phyloP scores from a whole-genome alignment of 2,113 vertebrate species.

The Entomyzon cyanotis region DNA sequence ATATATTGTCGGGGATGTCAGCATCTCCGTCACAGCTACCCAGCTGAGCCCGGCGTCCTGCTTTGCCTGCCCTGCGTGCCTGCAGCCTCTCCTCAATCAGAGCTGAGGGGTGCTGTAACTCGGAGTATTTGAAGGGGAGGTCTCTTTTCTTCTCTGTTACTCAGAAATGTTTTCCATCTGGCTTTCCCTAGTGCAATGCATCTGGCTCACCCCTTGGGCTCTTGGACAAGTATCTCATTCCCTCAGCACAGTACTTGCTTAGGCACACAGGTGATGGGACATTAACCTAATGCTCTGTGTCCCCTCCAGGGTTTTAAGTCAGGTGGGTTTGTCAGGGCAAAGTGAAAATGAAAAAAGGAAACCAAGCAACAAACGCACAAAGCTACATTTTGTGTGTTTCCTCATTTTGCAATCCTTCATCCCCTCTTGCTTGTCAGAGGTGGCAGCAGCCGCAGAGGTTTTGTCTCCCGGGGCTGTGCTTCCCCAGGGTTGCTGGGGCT shows the following conservation, averaged over 20 bases:
- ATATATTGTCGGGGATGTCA: slow-evolving; percentile 47
- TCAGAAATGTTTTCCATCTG: slow-evolving; percentile 38
- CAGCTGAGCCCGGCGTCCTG: not conserved
- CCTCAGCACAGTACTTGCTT: not conserved
- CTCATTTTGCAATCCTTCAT: not conserved
- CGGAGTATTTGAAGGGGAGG: not conserved
- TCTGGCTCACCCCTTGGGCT: not conserved
- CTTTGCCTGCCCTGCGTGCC: rapidly evolving
- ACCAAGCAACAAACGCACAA: not conserved
- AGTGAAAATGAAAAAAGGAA: not conserved
- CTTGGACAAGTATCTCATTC: not conserved
- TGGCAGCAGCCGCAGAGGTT: not conserved
- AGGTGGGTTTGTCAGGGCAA: not conserved
- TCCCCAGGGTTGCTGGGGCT: not conserved
- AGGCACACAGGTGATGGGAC: not conserved
- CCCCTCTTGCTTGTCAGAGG: not conserved
- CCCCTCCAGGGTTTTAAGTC: not conserved
- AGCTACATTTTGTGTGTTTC: not conserved
- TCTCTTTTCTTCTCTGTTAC: not conserved
- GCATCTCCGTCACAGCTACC: slow-evolving; percentile 46
- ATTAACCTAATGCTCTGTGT: not conserved
- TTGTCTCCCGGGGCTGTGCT: not conserved
- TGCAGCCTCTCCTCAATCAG: not conserved
- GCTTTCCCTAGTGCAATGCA: not conserved
- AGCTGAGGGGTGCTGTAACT: not conserved